Conservation (phyloP, 1,140 invertebrate species). For the Laupala kohalensis region DNA sequence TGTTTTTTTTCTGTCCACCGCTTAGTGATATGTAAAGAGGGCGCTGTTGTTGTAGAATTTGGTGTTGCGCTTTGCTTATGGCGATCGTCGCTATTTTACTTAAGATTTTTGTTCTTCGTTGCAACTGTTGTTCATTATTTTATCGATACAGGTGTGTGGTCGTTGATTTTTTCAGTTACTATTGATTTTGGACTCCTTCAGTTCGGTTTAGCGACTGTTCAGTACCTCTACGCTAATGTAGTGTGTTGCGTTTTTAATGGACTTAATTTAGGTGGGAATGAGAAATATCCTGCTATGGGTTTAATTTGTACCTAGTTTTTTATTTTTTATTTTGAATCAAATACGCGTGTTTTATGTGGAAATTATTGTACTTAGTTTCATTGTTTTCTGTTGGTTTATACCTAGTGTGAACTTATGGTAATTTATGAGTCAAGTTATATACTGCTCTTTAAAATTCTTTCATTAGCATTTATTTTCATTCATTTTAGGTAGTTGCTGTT, state of each 20-base stretch:
- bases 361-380: neutral
- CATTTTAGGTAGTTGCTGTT: neutral
- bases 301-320: neutral
- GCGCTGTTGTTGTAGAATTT: neutral
- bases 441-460: no score
- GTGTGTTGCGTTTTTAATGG: neutral
- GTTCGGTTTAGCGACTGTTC: neutral
- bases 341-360: neutral
- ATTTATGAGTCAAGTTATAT: neutral
- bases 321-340: neutral
- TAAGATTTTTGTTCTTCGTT: neutral
- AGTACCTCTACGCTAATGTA: neutral
- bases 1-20: neutral
- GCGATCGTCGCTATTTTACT: neutral
- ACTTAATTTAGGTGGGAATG: neutral
- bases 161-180: neutral
- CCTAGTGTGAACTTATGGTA: neutral
- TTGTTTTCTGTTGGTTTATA: neutral
- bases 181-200: neutral
- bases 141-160: neutral
- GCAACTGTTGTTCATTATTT: neutral
- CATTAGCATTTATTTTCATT: no score
- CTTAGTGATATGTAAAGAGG: neutral
- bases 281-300: neutral
- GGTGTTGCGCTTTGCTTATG: neutral